Evolutionary conservation across 2,797 vertebrate species (phyloP).

Genomic region (Pseudochirops cupreus): DNA sequence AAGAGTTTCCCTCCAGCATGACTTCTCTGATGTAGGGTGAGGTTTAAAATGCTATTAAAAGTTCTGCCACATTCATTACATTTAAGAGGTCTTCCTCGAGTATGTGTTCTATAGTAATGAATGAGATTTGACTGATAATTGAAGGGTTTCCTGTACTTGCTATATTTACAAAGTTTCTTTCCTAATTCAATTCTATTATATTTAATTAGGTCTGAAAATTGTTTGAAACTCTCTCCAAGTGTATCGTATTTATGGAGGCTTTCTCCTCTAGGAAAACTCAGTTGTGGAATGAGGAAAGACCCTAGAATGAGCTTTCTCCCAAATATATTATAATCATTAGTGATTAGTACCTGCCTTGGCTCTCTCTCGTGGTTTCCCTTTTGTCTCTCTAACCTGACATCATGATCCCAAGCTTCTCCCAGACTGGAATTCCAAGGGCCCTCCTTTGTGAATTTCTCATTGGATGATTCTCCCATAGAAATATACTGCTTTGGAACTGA

Average conservation of each 20-base stretch:
- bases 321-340: not conserved
- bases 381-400: constrained; percentile 1
- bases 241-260: constrained; percentile 56
- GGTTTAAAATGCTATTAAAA: constrained; percentile 49
- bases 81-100: constrained; percentile 54
- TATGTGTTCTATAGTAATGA: constrained; percentile 61
- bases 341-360: not conserved
- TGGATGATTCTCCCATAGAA: not conserved
- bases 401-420: constrained; percentile 12
- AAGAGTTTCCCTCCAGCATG: not conserved
- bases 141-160: constrained; percentile 59
- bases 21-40: constrained; percentile 29
- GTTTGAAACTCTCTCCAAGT: constrained; percentile 71
- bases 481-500: not conserved
- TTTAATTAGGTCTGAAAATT: constrained; percentile 68
- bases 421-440: not conserved
- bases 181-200: constrained; percentile 72
- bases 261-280: not conserved
- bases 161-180: constrained; percentile 57
- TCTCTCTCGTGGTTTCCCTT: not conserved
- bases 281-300: not conserved
- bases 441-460: not conserved
- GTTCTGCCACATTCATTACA: constrained; percentile 53
- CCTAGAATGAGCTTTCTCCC: constrained; percentile 2
- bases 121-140: constrained; percentile 47